Evolutionary conservation across 2,113 vertebrate genomes (phyloP), one percentile per base, ranked within the genome.

Genomic region (Daubentonia madagascariensis): DNA sequence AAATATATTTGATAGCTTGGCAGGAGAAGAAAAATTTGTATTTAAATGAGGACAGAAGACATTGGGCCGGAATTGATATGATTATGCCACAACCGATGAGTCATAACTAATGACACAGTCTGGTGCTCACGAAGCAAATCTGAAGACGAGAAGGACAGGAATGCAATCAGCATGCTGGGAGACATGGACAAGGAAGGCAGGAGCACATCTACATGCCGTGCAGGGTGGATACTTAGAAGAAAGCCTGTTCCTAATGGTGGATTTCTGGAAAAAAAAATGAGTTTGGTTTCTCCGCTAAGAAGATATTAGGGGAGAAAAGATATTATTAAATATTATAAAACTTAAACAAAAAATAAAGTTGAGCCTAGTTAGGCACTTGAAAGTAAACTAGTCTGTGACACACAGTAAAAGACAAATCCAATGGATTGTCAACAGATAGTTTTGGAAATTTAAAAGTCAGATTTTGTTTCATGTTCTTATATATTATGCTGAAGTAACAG

Each of bases 31-130:
- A 98, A 97, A 75, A 28, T 86, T 97, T 96, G 2, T 96, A 97
- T 98, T 98, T 98, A 96, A 98, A 97, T 98, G 57, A 97, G 59
- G 86, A 67, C 91, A 97, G 91, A 98, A 78, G 94, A 95, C 84
- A 97, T 1, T 96, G 91, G 95, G 48, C 17, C 92, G 61, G 50
- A 98, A 91, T 57, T 92, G 25, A 94, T 97, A 91, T 80, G 96
- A 97, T 98, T 96, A 89, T 97, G 93, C 75, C 89, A 98, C 97
- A 98, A 91, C 59, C 85, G 95, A 96, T 92, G 91, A 98, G 65
- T 98, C 94, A 95, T 97, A 97, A 98, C 76, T 97, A 97, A 97
- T 78, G 85, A 97, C 96, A 98, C 28, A 81, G 45, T 95, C 94
- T 96, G 94, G 91, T 61, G 85, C 20, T 96, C n/a, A 18, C 80